A percentile compares a stretch with the other conserved stretches of the same genome.
Conservation (phyloP, 2,113 vertebrate species). For the Salvelinus sp. region DNA sequence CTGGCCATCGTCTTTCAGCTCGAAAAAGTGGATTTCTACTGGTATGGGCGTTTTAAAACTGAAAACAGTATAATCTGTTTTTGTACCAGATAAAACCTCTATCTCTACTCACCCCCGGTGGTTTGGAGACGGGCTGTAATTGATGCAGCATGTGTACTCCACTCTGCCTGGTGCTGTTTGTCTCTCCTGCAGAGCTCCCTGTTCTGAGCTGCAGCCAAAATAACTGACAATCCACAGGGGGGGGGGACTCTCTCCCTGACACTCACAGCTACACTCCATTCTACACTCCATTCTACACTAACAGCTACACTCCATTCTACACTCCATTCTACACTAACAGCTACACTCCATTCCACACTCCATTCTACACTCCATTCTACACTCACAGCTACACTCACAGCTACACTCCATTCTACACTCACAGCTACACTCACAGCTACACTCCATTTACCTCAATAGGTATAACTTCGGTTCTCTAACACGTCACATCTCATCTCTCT, state of each 20-base stretch:
- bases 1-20: too few relatives aligned
- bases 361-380: too few relatives aligned
- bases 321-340: too few relatives aligned
- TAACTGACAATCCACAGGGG: constrained; percentile 1
- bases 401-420: too few relatives aligned
- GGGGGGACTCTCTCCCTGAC: neutral
- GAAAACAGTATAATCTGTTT: neutral
- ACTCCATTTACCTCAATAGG: too few relatives aligned
- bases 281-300: neutral
- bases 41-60: neutral
- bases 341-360: too few relatives aligned
- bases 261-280: neutral
- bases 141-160: constrained; percentile 34
- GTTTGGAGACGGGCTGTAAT: constrained; percentile 5
- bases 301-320: too few relatives aligned
- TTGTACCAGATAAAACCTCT: constrained; percentile 16
- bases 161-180: constrained; percentile 16
- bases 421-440: too few relatives aligned
- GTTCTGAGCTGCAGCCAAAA: constrained; percentile 15
- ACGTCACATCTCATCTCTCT: too few relatives aligned
- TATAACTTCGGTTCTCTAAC: too few relatives aligned
- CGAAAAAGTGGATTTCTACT: too few relatives aligned
- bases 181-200: constrained; percentile 17
- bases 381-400: too few relatives aligned
- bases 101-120: constrained; percentile 21